Base-by-base conservation (phyloP, 2,888 invertebrate genomes). In the Hemithea aestivaria region DNA sequence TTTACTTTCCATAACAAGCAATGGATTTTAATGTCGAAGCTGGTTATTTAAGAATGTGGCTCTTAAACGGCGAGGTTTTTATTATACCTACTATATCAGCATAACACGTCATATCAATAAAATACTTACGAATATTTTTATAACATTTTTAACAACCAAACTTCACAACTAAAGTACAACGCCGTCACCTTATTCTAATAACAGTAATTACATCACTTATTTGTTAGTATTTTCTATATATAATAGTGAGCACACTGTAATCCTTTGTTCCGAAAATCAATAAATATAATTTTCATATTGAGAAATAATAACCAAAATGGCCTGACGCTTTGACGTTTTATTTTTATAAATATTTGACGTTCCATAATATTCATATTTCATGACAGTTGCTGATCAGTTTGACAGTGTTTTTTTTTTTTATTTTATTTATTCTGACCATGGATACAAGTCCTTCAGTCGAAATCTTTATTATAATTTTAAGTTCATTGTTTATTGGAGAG, bases 251-350 rank as follows among this genome's bases (percentile, higher is more conserved):
- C 37, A 45, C 37, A 45, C 45, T n/a, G 45, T 27, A 56, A 54
- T 65, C 63, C 61, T 61, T 64, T 59, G 53, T 51, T 52, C 42
- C 55, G 61, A 71, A 71, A 80, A 78, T 78, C 77, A 66, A 77
- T 80, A 78, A 62, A 48, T 58, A 53, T 59, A 57, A 45, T 44
- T 48, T 64, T 52, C 61, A 62, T 57, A 42, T 56, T 53, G 56
- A 64, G 70, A 68, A 67, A 63, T 48, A 59, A n/a, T n/a, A n/a
- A 50, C 60, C 70, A 78, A 73, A 78, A 71, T 77, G 73, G 78
- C 72, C 59, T 62, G 55, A 58, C 57, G 46, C 57, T 61, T 16
- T 16, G 16, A 16, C 16, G 16, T 16, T 16, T 47, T 58, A 35
- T 37, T 37, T 38, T 37, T 46, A 9, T 24, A 24, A 24, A 24